Evolutionary conservation across 2,888 invertebrate species (phyloP), one percentile per base, ranked within the genome.

Genomic region (Vesta saturnalis): DNA sequence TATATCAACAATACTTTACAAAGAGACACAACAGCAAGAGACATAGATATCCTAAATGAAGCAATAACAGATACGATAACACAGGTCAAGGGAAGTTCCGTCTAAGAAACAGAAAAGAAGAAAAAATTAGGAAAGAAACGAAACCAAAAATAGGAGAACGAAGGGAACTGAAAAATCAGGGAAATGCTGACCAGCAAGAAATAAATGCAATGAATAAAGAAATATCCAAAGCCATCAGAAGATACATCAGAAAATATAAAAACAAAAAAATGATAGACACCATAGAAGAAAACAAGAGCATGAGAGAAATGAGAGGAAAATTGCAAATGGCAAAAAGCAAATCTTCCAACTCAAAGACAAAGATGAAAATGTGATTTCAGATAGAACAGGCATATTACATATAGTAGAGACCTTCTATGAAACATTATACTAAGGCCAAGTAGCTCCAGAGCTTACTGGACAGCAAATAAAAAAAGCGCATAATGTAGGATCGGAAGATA

Each of bases 261-360:
- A 54, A n/a, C n/a, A n/a, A n/a, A n/a, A n/a, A n/a, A n/a, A n/a
- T n/a, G n/a, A n/a, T n/a, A n/a, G n/a, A n/a, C n/a, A 62, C 62
- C 18, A 62, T 62, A n/a, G 62, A 62, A 15, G 18, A 62, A 54
- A 62, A 62, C 19, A 39, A 30, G 43, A 62, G 18, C 21, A 54
- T 62, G 55, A 62, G n/a, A 55, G n/a, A 14, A 52, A n/a, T 55
- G 12, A 30, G 55, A 54, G 8, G 39, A 10, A 55, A 43, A 30
- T 61, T 14, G n/a, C 54, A 23, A 49, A 10, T 16, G 55, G 55
- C 1, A 62, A 54, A 54, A 54, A 35, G 18, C 18, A 30, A 39
- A 62, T 62, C 10, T 6, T 62, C 8, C 22, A 62, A 62, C 55
- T 52, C 1, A 62, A 62, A 54, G 16, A 55, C 43, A 62, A 43